These are phyloP conservation scores for Trissolcus japonicus DNA, from an alignment of 2,888 invertebrate genomes.

Conservation along the genomic window DNA sequence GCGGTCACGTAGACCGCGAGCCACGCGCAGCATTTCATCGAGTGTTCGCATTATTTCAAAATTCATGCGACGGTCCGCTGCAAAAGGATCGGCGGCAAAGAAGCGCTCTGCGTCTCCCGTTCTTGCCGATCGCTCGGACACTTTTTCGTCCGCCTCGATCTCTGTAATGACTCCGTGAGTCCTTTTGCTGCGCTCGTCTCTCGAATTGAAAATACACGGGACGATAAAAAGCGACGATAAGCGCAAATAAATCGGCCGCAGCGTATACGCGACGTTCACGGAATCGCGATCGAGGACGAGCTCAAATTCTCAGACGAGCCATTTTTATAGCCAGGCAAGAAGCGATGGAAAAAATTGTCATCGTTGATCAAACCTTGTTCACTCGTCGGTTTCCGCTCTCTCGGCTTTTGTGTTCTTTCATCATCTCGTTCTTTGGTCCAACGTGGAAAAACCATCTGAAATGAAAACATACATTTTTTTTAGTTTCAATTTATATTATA, in stretches of 20 bases:
- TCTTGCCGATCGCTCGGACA: constrained; percentile 52
- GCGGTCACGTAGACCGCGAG: constrained; percentile 53
- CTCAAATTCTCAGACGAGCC: constrained; percentile 39
- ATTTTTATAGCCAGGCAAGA: constrained; percentile 36
- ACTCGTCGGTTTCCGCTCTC: constrained; percentile 20
- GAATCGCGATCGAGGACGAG: constrained; percentile 52
- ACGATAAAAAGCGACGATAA: constrained; percentile 55
- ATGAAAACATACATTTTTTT: constrained; percentile 21
- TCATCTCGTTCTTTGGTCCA: constrained; percentile 27
- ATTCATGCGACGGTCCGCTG: constrained; percentile 63
- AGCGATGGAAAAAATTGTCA: neutral
- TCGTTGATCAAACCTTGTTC: no score
- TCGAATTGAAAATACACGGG: constrained; percentile 56
- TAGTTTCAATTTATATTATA: neutral
- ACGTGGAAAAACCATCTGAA: constrained; percentile 16
- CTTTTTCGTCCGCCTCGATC: constrained; percentile 45
- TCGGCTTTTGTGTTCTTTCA: constrained; percentile 29
- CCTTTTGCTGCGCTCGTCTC: constrained; percentile 47
- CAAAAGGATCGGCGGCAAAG: constrained; percentile 41
- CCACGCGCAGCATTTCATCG: constrained; percentile 58
- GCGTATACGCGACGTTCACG: constrained; percentile 36
- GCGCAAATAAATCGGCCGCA: constrained; percentile 44
- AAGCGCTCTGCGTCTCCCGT: constrained; percentile 39
- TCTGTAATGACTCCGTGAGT: constrained; percentile 51
- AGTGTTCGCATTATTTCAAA: constrained; percentile 68